Percentiles rank a stretch among this genome's conserved stretches.
Evolutionary conservation across 2,797 vertebrate genomes (phyloP).

Genomic region (Acanthurus lineatus): DNA sequence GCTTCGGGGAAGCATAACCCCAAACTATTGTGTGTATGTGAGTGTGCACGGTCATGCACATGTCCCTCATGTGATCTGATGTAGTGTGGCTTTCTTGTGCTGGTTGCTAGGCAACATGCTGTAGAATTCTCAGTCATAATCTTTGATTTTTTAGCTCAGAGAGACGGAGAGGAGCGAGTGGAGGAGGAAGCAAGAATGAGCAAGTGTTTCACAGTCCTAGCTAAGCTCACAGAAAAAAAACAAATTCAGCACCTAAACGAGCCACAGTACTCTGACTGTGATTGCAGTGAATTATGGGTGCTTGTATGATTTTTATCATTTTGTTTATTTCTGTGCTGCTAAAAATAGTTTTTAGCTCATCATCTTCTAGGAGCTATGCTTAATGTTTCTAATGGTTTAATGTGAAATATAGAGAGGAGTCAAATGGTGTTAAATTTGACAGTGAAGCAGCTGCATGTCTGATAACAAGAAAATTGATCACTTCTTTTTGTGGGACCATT

Average conservation of each 20-base stretch:
- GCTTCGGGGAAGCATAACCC: slow-evolving; percentile 55
- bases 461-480: background rate
- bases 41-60: slow-evolving; percentile 60
- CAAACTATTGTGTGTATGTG: slow-evolving; percentile 53
- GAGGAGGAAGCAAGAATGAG: slow-evolving; percentile 66
- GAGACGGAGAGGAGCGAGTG: slow-evolving; percentile 52
- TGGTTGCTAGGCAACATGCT: slow-evolving; percentile 87
- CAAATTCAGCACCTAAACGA: slow-evolving; percentile 26
- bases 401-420: background rate
- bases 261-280: slow-evolving; percentile 14
- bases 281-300: slow-evolving; percentile 13
- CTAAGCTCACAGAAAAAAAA: slow-evolving; percentile 24
- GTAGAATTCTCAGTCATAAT: slow-evolving; percentile 75
- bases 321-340: background rate
- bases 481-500: background rate
- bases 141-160: slow-evolving; percentile 73
- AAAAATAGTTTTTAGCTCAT: background rate
- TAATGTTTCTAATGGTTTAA: too few relatives aligned
- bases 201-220: slow-evolving; percentile 50
- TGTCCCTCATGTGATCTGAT: slow-evolving; percentile 77
- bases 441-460: background rate
- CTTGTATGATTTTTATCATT: slow-evolving; percentile 1
- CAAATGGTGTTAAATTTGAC: slow-evolving; percentile 12
- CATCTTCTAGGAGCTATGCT: too few relatives aligned
- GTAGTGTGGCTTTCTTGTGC: slow-evolving; percentile 81